These are phyloP conservation scores for Drosophila azteca DNA, from an alignment of 1,140 invertebrate species.

Conservation along the genomic window DNA sequence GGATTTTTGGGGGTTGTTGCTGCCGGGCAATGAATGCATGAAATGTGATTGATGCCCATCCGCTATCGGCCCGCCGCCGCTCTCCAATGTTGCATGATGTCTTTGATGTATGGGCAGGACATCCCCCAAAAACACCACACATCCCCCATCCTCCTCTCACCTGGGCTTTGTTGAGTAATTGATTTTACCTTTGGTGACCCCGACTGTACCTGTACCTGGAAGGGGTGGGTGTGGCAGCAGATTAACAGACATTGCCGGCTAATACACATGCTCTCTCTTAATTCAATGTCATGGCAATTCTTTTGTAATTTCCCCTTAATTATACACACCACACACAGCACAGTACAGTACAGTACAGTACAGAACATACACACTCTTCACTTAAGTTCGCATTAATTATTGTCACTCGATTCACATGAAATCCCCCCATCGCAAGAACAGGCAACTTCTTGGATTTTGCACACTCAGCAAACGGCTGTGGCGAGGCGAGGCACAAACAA, in stretches of 20 bases:
- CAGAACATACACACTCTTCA: too few species aligned
- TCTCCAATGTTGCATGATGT: constrained; percentile 25
- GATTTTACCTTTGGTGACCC: constrained; percentile 49
- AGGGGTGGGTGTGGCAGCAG: neutral
- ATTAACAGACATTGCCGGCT: neutral
- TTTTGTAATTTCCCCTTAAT: constrained; percentile 54
- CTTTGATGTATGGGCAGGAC: constrained; percentile 36
- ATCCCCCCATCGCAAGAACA: neutral
- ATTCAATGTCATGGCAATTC: constrained; percentile 53
- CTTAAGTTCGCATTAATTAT: constrained; percentile 54
- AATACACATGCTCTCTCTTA: constrained; percentile 16
- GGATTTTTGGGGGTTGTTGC: constrained; percentile 33
- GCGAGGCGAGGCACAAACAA: constrained; percentile 27
- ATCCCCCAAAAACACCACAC: neutral
- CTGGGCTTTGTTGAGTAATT: constrained; percentile 68
- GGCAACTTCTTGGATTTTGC: constrained; percentile 25
- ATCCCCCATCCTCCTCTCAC: constrained; percentile 11
- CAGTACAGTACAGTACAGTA: constrained; percentile 15
- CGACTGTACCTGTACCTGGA: neutral
- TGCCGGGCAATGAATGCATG: constrained; percentile 16
- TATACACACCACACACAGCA: neutral
- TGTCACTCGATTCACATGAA: constrained; percentile 34
- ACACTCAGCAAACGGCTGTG: constrained; percentile 19
- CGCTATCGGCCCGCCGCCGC: constrained; percentile 2
- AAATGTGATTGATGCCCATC: constrained; percentile 56